Evolutionary conservation across 2,797 vertebrate genomes (phyloP), one percentile per base, ranked within the genome.

Genomic region (Melanotaenia pygmaea): DNA sequence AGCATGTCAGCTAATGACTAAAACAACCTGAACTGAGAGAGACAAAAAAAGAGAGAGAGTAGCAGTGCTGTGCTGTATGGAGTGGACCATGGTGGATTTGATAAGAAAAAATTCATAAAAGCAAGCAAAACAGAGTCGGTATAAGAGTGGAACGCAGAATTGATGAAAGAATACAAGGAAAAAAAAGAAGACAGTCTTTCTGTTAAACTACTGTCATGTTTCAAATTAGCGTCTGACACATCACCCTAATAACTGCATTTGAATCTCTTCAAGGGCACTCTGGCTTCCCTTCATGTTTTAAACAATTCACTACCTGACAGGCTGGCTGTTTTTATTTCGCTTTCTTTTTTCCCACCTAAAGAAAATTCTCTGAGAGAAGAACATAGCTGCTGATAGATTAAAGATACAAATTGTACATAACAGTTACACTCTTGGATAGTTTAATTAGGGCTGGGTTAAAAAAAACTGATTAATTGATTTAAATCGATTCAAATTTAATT

Each of bases 1-100:
- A 64, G 72, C 67, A 56, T 89, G 81, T 87, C 84, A 82, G 81
- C 83, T 92, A 88, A 91, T 90, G 86, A 88, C 86, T 90, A 84
- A 85, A 89, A 88, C 86, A 89, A 75, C 76, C 85, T 74, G 69
- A 65, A 77, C 77, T 69, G 72, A 73, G 72, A 79, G 80, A 83
- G 72, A 63, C 74, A 74, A 67, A 68, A 40, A 61, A 71, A 26
- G 54, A 2, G 16, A 16, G 56, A 45, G 56, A 51, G 59, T 70
- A 34, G 59, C 34, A 65, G 73, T 43, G 9, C n/a, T 14, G 24
- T 22, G 4, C 3, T 26, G 26, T 14, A 54, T 54, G 24, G 24
- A 54, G 24, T 54, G 24, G 24, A 54, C 51, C 24, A 13, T 14
- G 24, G 51, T 24, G 24, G 24, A 28, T 26, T 54, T 54, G 24